Base-by-base conservation (phyloP, 2,113 vertebrate genomes). In the Porphyrio hochstetteri region DNA sequence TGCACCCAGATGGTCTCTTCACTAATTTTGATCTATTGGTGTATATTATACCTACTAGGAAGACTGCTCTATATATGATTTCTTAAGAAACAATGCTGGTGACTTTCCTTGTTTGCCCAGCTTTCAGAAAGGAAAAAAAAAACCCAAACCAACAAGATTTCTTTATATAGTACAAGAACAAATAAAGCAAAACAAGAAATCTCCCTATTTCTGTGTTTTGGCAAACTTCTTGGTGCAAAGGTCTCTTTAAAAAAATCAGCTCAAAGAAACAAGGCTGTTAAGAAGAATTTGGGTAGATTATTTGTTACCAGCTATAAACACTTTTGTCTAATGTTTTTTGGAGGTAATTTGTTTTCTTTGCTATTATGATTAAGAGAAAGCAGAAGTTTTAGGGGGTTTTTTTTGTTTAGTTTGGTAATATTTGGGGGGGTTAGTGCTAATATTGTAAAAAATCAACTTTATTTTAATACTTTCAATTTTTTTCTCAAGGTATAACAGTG, bases 301-400 rank as follows among this genome's bases (percentile, higher is more conserved):
- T 69, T 21, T 68, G 4, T 89, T 57, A 28, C 29, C 18, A 57
- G 7, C 20, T 77, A 13, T 42, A 36, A 48, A 53, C 3, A 27
- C 5, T 67, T 84, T 75, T n/a, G 18, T 46, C 35, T 36, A 74
- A 21, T 57, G 5, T 3, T 25, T 70, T 70, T 63, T 81, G n/a
- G 11, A 69, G 7, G 3, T 28, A 31, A 28, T 55, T 70, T 8
- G 3, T 86, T 88, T 91, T 88, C 20, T 40, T 88, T 92, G 24
- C 24, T 74, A 0, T 44, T 91, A 28, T 38, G 6, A 13, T 82
- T 79, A 29, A 28, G 44, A 53, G 9, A 74, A 82, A 76, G 17
- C 16, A 88, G 31, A 92, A 74, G 7, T 36, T 76, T 7, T 33
- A 8, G 1, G 2, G 1, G 2, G 1, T 1, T 1, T 3, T 18